These are phyloP conservation scores for Zaprionus ghesquierei DNA, from an alignment of 1,140 invertebrate species.

Conservation along the genomic window DNA sequence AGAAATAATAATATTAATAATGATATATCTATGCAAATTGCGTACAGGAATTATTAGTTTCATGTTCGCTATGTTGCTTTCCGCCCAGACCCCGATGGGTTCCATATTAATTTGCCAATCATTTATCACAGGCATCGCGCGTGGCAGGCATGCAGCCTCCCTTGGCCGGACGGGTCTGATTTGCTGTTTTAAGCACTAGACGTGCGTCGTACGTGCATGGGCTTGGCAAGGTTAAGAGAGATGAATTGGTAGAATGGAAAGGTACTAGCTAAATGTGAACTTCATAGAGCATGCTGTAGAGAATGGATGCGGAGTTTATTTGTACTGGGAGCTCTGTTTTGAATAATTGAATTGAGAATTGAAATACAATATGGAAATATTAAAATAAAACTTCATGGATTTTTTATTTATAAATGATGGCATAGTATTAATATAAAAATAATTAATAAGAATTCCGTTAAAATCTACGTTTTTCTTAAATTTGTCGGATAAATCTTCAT, in stretches of 20 bases:
- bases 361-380: neutral
- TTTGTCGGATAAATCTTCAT: no score
- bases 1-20: conserved; percentile 70
- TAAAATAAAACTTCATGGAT: no score
- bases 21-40: conserved; percentile 80
- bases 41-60: conserved; percentile 71
- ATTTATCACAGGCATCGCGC: conserved; percentile 55
- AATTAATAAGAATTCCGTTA: no score
- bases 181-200: neutral
- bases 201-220: neutral
- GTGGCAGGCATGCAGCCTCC: conserved; percentile 9
- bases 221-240: neutral
- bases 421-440: no score
- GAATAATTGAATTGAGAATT: neutral
- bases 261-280: neutral
- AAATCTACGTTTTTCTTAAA: no score
- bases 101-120: conserved; percentile 72
- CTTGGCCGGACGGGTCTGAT: conserved; percentile 19
- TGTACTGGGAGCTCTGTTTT: neutral
- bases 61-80: conserved; percentile 27
- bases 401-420: no score
- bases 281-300: neutral
- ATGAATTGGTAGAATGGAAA: neutral
- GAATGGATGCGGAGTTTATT: neutral
- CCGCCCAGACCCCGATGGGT: conserved; percentile 27